phyloP scores from a whole-genome alignment of 2,888 invertebrate species.

The Thera obeliscata region DNA sequence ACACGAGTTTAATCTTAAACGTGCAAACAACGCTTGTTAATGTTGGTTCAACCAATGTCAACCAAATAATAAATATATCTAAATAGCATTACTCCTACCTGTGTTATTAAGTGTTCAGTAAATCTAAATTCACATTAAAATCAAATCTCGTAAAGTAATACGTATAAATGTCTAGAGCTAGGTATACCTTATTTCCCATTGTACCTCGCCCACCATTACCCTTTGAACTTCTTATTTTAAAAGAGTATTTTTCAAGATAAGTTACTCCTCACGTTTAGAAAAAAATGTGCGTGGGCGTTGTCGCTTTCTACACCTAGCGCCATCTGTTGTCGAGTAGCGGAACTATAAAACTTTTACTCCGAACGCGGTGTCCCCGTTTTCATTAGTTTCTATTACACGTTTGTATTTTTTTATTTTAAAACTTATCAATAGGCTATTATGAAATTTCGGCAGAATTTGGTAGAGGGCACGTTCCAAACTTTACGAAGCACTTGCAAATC shows the following conservation, averaged over 20 bases:
- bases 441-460: no score
- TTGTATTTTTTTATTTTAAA: neutral
- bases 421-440: no score
- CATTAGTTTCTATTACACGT: neutral
- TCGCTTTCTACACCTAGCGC: conserved; percentile 52
- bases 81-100: neutral
- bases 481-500: no score
- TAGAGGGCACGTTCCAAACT: no score
- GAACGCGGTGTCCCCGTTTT: neutral
- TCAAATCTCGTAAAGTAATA: neutral
- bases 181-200: neutral
- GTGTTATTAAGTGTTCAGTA: no score
- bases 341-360: conserved; percentile 38
- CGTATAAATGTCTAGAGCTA: conserved; percentile 5
- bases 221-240: conserved; percentile 24
- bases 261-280: conserved; percentile 12
- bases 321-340: conserved; percentile 66
- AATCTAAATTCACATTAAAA: neutral
- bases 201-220: conserved; percentile 11
- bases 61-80: neutral
- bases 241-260: conserved; percentile 16
- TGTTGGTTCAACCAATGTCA: neutral
- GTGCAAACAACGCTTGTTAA: neutral
- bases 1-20: neutral
- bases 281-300: conserved; percentile 6